Percentiles rank a stretch among this genome's conserved stretches.
These are phyloP conservation scores for Uloborus plumipes DNA, from an alignment of 2,888 invertebrate genomes.

Conservation along the genomic window DNA sequence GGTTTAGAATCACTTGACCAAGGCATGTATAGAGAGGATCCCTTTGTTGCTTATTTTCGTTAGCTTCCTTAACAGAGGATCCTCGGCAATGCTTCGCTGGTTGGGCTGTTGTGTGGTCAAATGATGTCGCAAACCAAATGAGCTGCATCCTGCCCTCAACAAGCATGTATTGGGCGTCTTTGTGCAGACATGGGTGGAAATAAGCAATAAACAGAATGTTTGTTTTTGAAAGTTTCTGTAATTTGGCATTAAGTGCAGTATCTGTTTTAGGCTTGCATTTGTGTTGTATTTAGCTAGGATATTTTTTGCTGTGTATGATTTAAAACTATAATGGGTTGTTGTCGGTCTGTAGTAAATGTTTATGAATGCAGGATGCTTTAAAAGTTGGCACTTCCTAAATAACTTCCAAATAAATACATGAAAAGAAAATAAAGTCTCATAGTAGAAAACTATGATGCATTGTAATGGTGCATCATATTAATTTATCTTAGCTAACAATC, in stretches of 20 bases:
- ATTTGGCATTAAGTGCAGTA: constrained; percentile 29
- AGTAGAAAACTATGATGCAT: too few relatives aligned
- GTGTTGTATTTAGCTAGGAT: constrained; percentile 53
- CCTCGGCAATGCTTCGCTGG: too few relatives aligned
- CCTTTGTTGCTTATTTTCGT: constrained; percentile 3
- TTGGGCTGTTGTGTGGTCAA: constrained; percentile 27
- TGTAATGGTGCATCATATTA: too few relatives aligned
- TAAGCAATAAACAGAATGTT: constrained; percentile 23
- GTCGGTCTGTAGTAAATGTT: too few relatives aligned
- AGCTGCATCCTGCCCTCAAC: constrained; percentile 63
- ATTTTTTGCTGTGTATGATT: too few relatives aligned
- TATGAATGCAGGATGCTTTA: too few relatives aligned
- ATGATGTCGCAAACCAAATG: constrained; percentile 46
- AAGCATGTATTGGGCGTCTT: constrained; percentile 56
- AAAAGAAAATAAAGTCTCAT: too few relatives aligned
- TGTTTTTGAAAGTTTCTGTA: constrained; percentile 38
- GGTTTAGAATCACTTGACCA: constrained; percentile 48
- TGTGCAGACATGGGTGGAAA: constrained; percentile 20
- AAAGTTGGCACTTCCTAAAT: too few relatives aligned
- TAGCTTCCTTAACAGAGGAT: too few relatives aligned
- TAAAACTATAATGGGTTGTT: not conserved
- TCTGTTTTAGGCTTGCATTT: constrained; percentile 55
- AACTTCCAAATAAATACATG: too few relatives aligned
- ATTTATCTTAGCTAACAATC: too few relatives aligned
- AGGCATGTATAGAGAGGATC: constrained; percentile 5